phyloP scores from a whole-genome alignment of 1,140 invertebrate species.

The Neodiprion pinetum region DNA sequence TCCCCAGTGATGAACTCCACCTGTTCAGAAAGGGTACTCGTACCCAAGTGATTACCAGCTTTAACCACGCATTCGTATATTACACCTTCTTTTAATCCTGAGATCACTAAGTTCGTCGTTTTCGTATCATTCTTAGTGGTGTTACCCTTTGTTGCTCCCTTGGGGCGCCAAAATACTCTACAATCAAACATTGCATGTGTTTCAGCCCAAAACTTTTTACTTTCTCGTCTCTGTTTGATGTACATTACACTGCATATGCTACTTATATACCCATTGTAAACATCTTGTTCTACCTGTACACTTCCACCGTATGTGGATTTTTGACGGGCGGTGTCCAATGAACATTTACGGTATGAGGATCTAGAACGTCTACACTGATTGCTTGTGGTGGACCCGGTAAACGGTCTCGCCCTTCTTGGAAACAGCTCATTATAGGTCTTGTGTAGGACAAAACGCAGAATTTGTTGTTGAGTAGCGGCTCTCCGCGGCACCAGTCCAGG shows the following conservation, averaged over 20 bases:
- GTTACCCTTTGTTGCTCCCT: conserved; percentile 45
- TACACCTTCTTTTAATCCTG: conserved; percentile 72
- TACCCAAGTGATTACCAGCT: conserved; percentile 80
- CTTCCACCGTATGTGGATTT: conserved; percentile 82
- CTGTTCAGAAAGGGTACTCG: conserved; percentile 75
- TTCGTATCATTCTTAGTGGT: conserved; percentile 76
- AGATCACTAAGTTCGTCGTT: conserved; percentile 71
- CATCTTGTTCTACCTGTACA: conserved; percentile 66
- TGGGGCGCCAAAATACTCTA: conserved; percentile 63
- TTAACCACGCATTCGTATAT: conserved; percentile 83
- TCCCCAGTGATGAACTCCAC: conserved; percentile 76
- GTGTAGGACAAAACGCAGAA: conserved; percentile 76
- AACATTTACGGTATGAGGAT: conserved; percentile 67
- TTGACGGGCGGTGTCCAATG: conserved; percentile 80
- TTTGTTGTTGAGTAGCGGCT: conserved; percentile 68
- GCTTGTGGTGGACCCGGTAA: conserved; percentile 81
- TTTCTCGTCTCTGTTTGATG: too few relatives aligned
- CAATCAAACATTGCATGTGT: conserved; percentile 4
- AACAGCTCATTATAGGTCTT: conserved; percentile 78
- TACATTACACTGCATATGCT: too few relatives aligned
- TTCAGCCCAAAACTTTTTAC: not conserved
- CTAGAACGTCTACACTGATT: conserved; percentile 69
- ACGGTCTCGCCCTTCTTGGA: conserved; percentile 77
- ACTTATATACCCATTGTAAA: conserved; percentile 32
- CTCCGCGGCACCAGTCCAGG: conserved; percentile 77